Evolutionary conservation across 2,888 invertebrate genomes (phyloP).

Genomic region (Cerastoderma edule): DNA sequence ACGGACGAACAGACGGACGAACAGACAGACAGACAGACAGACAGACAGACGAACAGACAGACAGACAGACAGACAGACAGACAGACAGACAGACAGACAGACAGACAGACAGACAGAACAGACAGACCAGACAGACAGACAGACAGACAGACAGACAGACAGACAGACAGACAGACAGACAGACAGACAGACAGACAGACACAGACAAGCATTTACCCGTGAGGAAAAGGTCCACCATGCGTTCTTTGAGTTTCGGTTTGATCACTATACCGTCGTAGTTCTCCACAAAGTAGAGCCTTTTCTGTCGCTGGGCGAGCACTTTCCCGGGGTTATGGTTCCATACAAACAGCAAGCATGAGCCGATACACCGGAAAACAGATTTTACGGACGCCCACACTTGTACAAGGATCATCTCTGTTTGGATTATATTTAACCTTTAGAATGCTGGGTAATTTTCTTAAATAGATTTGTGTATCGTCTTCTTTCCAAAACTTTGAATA

Average conservation of each 20-base stretch:
- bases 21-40: too few species aligned
- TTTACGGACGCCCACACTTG: constrained; percentile 40
- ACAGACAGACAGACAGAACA: too few species aligned
- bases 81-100: too few species aligned
- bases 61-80: too few species aligned
- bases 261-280: constrained; percentile 61
- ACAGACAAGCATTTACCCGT: constrained; percentile 53
- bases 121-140: too few species aligned
- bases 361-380: constrained; percentile 51
- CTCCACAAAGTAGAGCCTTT: constrained; percentile 64
- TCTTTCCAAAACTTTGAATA: neutral
- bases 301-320: constrained; percentile 64
- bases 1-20: too few species aligned
- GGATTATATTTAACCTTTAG: neutral
- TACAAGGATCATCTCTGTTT: neutral
- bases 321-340: constrained; percentile 70
- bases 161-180: too few species aligned
- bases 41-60: too few species aligned
- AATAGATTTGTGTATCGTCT: too few species aligned
- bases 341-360: constrained; percentile 40
- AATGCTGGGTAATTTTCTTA: neutral
- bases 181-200: neutral
- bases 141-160: too few species aligned
- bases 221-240: constrained; percentile 63
- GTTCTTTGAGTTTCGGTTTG: constrained; percentile 62